Evolutionary conservation across 1,140 invertebrate genomes (phyloP), one percentile per base, ranked within the genome.

Genomic region (Ips nitidus): DNA sequence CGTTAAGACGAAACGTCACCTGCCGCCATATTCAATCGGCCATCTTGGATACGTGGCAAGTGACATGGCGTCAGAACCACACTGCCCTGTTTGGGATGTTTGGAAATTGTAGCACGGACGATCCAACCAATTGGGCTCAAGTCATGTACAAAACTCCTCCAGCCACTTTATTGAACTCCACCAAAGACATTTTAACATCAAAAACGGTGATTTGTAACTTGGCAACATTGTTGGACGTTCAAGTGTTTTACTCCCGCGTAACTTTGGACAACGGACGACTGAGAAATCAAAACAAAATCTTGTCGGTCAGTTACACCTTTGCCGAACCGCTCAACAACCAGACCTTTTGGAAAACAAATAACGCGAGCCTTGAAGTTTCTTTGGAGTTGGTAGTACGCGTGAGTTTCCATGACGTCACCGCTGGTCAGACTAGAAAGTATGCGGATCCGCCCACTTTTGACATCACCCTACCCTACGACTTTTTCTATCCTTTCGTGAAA

Each of bases 61-160:
- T 80, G 8, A 66, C 79, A 57, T 63, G 67, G 57, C 75, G 75
- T 5, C 62, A 65, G 42, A 79, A 74, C 69, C 75, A 77, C 42
- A 84, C 82, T 75, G 79, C 88, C 37, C 45, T 71, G 22, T 45
- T 66, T 64, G 86, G 86, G 2, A 83, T 84, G 61, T 85, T 83
- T 75, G 89, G 89, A 39, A 87, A 88, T 76, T 80, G 86, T 4
- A 77, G 81, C 37, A 75, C 76, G 38, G 74, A 77, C 39, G 76
- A 80, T 66, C 74, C 75, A 1, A 79, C 81, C 2, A 84, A 86
- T 71, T 90, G 88, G 88, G 75, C 82, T 8, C 81, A 83, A 71
- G 81, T 87, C 64, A 77, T 83, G 42, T 73, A 81, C 2, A 76
- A 82, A 52, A 81, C 75, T 22, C 75, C 75, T 2, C 74, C 76